Conservation (phyloP, 2,888 invertebrate species). For the Pollenia labialis region DNA sequence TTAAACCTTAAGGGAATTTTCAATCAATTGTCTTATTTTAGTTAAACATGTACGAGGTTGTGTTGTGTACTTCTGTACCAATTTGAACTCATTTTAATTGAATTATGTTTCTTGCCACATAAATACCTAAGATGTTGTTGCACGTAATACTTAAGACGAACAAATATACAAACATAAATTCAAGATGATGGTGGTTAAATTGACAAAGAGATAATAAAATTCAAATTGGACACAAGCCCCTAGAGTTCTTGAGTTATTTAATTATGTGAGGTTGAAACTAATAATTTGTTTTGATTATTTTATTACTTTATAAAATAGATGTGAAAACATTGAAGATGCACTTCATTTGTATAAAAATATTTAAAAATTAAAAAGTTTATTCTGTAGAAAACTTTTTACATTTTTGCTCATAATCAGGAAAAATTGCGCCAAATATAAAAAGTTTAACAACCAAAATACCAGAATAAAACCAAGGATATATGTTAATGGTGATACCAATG, state of each 20-base stretch:
- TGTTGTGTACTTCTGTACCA: neutral
- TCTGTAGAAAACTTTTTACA: too few species aligned
- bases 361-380: too few species aligned
- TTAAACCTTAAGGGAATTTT: constrained; percentile 34
- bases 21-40: constrained; percentile 46
- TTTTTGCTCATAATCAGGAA: too few species aligned
- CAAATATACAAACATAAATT: neutral
- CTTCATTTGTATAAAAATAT: too few species aligned
- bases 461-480: too few species aligned
- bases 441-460: too few species aligned
- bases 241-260: neutral
- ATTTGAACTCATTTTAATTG: constrained; percentile 27
- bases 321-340: too few species aligned
- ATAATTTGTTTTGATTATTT: too few species aligned
- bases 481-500: too few species aligned
- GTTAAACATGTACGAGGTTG: neutral
- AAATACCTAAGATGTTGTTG: neutral
- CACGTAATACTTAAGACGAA: neutral
- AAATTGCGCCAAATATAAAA: too few species aligned
- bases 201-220: neutral
- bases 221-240: constrained; percentile 6
- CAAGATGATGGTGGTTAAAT: neutral
- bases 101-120: constrained; percentile 26
- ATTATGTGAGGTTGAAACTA: neutral
- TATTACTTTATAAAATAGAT: too few species aligned